Base-by-base conservation (phyloP, 2,888 invertebrate genomes). In the Crematogaster levior region DNA sequence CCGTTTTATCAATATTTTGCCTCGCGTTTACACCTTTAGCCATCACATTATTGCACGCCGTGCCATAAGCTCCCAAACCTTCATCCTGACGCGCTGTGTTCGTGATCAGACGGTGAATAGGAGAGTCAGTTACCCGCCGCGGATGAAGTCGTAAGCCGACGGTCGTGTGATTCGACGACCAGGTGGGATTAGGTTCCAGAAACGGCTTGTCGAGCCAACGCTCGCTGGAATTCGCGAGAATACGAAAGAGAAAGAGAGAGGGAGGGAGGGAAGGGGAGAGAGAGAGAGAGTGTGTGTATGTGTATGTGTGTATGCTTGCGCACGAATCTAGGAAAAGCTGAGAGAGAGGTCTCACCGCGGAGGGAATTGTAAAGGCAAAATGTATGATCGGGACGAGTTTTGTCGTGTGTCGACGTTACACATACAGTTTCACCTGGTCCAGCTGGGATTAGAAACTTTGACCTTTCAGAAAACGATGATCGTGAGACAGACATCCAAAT, bases 351-450 rank as follows among this genome's bases (percentile, higher is more conserved):
- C 37, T 48, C 75, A 81, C 81, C 73, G 79, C 60, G 30, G 58
- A 48, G 63, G 60, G 51, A 89, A 87, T 79, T 80, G 88, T 86
- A 87, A 83, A 90, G 84, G 82, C n/a, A n/a, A 81, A 88, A 88
- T 89, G 85, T 66, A 63, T 58, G 83, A 90, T 85, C 79, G 84
- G 83, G 83, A 74, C 46, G 46, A 82, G 80, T 66, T 56, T 82
- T 72, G 74, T 61, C 43, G 15, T 27, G 30, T 74, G 60, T 72
- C 66, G 58, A 74, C 73, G 88, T 90, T 85, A 89, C 84, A 88
- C 85, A 87, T 85, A 87, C 85, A 68, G 63, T 82, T 84, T 87
- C 75, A 82, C 56, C 53, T 9, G 46, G 77, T 70, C 79, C 77
- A 51, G 61, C 72, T 74, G 77, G 82, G 84, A 89, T 90, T 90